These are phyloP conservation scores for Belonocnema kinseyi DNA, from an alignment of 1,140 invertebrate genomes.

Conservation along the genomic window DNA sequence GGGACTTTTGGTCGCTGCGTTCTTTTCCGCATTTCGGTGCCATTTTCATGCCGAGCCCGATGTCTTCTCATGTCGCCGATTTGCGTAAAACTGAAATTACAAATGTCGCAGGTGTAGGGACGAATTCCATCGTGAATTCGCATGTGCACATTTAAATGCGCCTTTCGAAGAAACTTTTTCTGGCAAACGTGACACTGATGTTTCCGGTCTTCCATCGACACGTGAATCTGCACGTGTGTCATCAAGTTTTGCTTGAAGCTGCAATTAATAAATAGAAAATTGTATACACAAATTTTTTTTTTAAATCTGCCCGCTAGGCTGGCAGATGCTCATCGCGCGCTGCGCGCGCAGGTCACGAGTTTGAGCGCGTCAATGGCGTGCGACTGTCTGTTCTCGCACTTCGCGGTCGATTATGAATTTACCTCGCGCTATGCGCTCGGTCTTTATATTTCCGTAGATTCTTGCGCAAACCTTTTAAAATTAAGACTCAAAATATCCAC, in stretches of 20 bases:
- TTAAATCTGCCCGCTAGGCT: no score
- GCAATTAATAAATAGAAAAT: conserved; percentile 26
- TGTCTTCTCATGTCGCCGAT: conserved; percentile 66
- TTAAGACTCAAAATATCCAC: no score
- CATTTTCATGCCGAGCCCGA: conserved; percentile 56
- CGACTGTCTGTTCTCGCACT: no score
- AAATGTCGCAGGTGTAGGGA: conserved; percentile 77
- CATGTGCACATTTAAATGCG: conserved; percentile 68
- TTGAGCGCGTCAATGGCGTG: no score
- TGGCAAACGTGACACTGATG: conserved; percentile 66
- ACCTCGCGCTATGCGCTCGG: no score
- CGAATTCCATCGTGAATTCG: conserved; percentile 83
- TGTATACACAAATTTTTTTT: no score
- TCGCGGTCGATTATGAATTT: no score
- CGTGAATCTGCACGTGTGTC: conserved; percentile 55
- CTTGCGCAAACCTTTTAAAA: no score
- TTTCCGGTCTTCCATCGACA: conserved; percentile 56
- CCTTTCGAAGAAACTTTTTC: conserved; percentile 65
- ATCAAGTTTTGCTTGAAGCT: conserved; percentile 60
- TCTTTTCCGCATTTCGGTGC: conserved; percentile 35
- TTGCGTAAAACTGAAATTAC: conserved; percentile 65
- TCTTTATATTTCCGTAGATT: no score
- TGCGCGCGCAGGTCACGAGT: no score
- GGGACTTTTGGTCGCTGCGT: conserved; percentile 39
- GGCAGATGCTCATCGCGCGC: no score